Conservation (phyloP, 2,888 invertebrate species). For the Pachymerium ferrugineum region DNA sequence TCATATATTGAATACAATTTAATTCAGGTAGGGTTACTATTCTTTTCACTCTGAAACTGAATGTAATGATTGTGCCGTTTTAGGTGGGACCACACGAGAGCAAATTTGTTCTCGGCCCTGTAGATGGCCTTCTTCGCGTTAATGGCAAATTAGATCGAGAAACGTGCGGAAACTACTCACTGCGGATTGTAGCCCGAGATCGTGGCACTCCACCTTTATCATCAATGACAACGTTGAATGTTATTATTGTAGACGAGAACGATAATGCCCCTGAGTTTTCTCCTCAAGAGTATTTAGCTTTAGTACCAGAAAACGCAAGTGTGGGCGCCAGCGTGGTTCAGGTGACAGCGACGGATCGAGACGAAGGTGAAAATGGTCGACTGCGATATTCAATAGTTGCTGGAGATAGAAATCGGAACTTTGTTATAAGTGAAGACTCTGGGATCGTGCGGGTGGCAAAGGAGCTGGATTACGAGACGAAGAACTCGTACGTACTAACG, state of each 20-base stretch:
- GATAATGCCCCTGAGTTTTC: constrained; percentile 85
- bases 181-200: constrained; percentile 75
- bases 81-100: not conserved
- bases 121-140: constrained; percentile 79
- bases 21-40: constrained; percentile 38
- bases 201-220: constrained; percentile 75
- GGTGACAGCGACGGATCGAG: constrained; percentile 48
- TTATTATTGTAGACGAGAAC: constrained; percentile 78
- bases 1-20: constrained; percentile 83
- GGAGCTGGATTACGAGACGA: constrained; percentile 87
- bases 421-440: constrained; percentile 84
- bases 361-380: constrained; percentile 83
- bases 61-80: not conserved
- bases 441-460: constrained; percentile 86
- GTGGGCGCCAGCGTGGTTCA: constrained; percentile 85
- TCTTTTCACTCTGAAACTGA: constrained; percentile 28
- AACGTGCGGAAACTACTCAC: constrained; percentile 64
- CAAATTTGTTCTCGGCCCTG: constrained; percentile 71
- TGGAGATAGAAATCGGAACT: constrained; percentile 86
- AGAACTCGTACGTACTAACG: constrained; percentile 72
- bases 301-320: constrained; percentile 87
- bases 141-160: constrained; percentile 82
- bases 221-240: constrained; percentile 62
- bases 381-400: constrained; percentile 82
- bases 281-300: constrained; percentile 75